Percentiles rank a stretch among this genome's conserved stretches.
phyloP scores from a whole-genome alignment of 2,888 invertebrate genomes.

The Trissonchulus sp. region DNA sequence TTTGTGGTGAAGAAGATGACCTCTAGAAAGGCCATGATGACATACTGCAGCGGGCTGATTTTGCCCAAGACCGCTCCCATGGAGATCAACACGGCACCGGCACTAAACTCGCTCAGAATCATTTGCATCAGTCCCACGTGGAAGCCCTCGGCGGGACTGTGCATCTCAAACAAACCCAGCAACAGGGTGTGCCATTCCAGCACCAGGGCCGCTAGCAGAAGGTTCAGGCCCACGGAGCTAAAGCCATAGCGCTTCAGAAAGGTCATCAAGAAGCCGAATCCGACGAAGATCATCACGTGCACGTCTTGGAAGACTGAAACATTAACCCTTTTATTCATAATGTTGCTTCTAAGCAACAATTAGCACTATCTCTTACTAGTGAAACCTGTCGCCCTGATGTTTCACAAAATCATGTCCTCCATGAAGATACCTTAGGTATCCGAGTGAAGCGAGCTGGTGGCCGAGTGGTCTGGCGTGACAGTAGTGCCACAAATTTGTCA shows the following conservation, averaged over 20 bases:
- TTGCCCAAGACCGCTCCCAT: slow-evolving; percentile 58
- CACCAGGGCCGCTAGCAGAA: slow-evolving; percentile 71
- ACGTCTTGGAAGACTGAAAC: slow-evolving; percentile 62
- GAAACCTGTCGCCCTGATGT: no score
- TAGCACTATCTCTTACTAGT: no score
- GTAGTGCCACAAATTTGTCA: no score
- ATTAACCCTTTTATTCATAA: no score
- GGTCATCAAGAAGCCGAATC: slow-evolving; percentile 92
- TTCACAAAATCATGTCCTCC: no score
- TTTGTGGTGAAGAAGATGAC: slow-evolving; percentile 53
- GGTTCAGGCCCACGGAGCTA: slow-evolving; percentile 78
- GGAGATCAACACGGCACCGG: slow-evolving; percentile 58
- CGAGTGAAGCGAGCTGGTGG: no score
- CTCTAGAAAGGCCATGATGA: slow-evolving; percentile 56
- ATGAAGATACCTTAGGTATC: no score
- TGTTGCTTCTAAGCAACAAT: no score
- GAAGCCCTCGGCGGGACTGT: no score
- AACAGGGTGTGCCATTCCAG: slow-evolving; percentile 67
- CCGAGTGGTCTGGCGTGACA: no score
- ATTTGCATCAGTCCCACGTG: no score
- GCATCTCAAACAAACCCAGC: slow-evolving; percentile 48
- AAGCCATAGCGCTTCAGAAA: slow-evolving; percentile 83
- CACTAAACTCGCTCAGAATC: slow-evolving; percentile 55
- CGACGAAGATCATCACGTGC: slow-evolving; percentile 93
- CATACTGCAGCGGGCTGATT: slow-evolving; percentile 55